phyloP scores from a whole-genome alignment of 2,113 vertebrate species.

The Caranx melampygus region DNA sequence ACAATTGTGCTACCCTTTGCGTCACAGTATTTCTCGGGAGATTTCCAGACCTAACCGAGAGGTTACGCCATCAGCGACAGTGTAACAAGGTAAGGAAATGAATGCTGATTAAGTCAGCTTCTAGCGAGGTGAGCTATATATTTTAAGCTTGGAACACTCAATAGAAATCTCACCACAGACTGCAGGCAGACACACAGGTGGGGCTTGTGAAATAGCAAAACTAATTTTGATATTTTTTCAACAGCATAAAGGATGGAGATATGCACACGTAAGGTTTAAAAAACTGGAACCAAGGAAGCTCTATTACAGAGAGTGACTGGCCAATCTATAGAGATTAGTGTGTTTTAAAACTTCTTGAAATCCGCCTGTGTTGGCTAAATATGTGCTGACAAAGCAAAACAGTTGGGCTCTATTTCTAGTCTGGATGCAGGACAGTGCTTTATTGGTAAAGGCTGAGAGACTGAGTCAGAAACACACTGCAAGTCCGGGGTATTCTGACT shows the following conservation, averaged over 20 bases:
- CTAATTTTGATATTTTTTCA: neutral
- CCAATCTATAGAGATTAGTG: neutral
- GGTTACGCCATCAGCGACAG: neutral
- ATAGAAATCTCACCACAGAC: neutral
- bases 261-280: neutral
- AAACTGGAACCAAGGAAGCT: neutral
- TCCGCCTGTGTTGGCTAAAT: neutral
- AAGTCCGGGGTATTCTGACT: neutral
- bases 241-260: neutral
- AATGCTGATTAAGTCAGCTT: neutral
- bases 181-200: neutral
- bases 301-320: neutral
- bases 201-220: constrained; percentile 1
- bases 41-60: neutral
- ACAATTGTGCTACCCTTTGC: neutral
- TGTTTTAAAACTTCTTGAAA: neutral
- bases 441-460: neutral
- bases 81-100: neutral
- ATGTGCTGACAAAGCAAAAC: constrained; percentile 3
- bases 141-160: constrained; percentile 2
- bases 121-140: neutral
- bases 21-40: neutral
- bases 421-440: neutral
- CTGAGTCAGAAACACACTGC: neutral
- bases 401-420: neutral